These are phyloP conservation scores for Drosophila tropicalis DNA, from an alignment of 1,140 invertebrate species.

Conservation along the genomic window DNA sequence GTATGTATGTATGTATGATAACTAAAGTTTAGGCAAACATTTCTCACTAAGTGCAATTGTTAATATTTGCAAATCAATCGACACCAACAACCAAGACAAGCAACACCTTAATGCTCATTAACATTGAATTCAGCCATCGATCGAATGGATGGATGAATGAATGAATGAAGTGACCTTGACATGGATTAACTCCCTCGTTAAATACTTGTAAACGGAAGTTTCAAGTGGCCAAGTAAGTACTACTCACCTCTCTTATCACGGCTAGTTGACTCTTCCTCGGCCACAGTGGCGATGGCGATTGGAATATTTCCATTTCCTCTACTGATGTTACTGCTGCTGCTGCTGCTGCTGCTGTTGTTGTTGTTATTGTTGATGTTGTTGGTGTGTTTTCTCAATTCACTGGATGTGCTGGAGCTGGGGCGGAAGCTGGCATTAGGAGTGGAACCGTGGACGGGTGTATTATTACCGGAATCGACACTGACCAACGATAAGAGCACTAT, in stretches of 20 bases:
- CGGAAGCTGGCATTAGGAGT: neutral
- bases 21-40: constrained; percentile 23
- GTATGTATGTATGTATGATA: no score
- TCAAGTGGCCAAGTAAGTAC: constrained; percentile 9
- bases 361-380: constrained; percentile 2
- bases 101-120: constrained; percentile 39
- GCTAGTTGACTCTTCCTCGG: constrained; percentile 26
- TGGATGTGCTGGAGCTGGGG: constrained; percentile 28
- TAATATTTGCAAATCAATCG: constrained; percentile 68
- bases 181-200: constrained; percentile 42
- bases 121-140: constrained; percentile 10
- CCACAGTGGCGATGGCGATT: constrained; percentile 24
- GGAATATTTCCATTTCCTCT: constrained; percentile 46
- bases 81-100: constrained; percentile 32
- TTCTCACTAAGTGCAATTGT: constrained; percentile 63
- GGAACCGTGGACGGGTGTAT: constrained; percentile 30
- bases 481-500: constrained; percentile 58
- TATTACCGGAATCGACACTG: constrained; percentile 74
- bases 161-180: constrained; percentile 49
- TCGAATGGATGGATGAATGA: neutral
- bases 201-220: constrained; percentile 8
- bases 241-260: constrained; percentile 74
- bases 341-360: constrained; percentile 28
- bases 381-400: neutral
- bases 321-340: constrained; percentile 2